These are phyloP conservation scores for Apodemia hepburni DNA, from an alignment of 2,888 invertebrate species.

Conservation along the genomic window DNA sequence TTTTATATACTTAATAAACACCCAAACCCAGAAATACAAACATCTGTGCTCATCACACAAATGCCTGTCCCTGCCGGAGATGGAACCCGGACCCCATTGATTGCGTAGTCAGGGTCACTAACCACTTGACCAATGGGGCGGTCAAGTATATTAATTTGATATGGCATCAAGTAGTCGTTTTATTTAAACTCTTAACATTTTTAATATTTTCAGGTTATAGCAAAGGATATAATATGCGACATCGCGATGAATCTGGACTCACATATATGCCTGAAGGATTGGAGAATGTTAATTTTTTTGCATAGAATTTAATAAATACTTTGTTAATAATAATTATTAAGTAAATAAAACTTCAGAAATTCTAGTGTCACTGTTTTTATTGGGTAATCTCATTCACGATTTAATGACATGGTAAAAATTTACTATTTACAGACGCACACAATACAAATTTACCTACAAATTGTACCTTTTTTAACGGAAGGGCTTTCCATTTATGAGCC, in stretches of 20 bases:
- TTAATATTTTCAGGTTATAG: conserved; percentile 79
- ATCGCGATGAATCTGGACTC: conserved; percentile 78
- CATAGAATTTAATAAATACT: conserved; percentile 27
- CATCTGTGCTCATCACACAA: too few species aligned
- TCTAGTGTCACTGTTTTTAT: conserved; percentile 70
- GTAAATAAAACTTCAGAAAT: conserved; percentile 27
- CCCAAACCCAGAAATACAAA: too few species aligned
- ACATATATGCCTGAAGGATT: conserved; percentile 85
- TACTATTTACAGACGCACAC: conserved; percentile 71
- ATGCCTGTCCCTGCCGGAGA: too few species aligned
- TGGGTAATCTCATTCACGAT: conserved; percentile 76
- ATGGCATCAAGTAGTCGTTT: too few species aligned
- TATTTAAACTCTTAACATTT: not conserved
- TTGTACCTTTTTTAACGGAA: conserved; percentile 58
- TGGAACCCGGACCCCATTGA: too few species aligned
- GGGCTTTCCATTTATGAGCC: conserved; percentile 38
- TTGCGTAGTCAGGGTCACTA: too few species aligned
- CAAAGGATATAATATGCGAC: conserved; percentile 78
- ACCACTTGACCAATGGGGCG: too few species aligned
- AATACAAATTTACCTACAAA: conserved; percentile 63
- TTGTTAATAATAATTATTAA: not conserved
- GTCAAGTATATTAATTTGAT: too few species aligned
- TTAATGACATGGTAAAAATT: conserved; percentile 70
- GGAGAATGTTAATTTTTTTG: conserved; percentile 81
- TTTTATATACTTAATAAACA: too few species aligned